A percentile compares a stretch with the other conserved stretches of the same genome.
Evolutionary conservation across 2,797 vertebrate species (phyloP).

Genomic region (Remorina albescens): DNA sequence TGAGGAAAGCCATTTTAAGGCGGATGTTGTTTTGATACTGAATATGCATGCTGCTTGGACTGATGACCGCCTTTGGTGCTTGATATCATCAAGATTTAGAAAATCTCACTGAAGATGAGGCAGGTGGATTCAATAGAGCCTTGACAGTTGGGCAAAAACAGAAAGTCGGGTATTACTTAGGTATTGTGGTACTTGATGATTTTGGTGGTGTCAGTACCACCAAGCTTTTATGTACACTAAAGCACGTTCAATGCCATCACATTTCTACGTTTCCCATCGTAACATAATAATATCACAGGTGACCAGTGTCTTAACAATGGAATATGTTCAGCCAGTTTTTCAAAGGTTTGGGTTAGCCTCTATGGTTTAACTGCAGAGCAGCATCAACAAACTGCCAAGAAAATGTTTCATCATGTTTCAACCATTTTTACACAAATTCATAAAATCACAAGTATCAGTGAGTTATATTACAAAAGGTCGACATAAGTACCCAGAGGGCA

Average conservation of each 20-base stretch:
- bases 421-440: not conserved
- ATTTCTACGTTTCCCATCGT: constrained; percentile 7
- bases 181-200: constrained; percentile 1
- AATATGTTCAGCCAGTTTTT: not conserved
- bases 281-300: constrained; percentile 7
- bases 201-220: not conserved
- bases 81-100: constrained; percentile 16
- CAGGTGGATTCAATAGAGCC: constrained; percentile 3
- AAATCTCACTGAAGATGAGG: constrained; percentile 15
- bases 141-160: not conserved
- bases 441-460: not conserved
- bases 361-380: not conserved
- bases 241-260: not conserved
- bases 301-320: not conserved
- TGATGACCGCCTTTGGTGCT: constrained; percentile 14
- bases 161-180: constrained; percentile 4
- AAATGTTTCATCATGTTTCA: not conserved
- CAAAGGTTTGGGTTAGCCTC: not conserved
- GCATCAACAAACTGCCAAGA: not conserved
- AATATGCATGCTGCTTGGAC: constrained; percentile 3
- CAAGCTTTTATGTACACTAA: constrained; percentile 2
- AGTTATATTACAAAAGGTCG: not conserved
- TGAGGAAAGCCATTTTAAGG: constrained; percentile 41
- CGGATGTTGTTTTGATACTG: constrained; percentile 25
- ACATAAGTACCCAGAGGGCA: not conserved